Evolutionary conservation across 2,113 vertebrate species (phyloP).

Genomic region (Lepus europaeus): DNA sequence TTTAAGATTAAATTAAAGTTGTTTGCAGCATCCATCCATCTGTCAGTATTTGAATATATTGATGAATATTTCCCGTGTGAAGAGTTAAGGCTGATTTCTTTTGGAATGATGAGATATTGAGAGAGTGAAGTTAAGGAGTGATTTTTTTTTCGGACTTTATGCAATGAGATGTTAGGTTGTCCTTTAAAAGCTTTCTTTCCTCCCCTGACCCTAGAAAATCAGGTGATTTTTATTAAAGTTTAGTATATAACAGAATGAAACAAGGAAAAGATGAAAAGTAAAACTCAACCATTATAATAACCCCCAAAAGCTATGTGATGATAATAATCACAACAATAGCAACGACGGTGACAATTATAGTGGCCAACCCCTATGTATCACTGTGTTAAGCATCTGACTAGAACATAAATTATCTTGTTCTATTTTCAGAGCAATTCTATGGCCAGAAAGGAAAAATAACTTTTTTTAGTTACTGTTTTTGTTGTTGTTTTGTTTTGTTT

Average conservation of each 20-base stretch:
- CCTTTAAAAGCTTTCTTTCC: not conserved
- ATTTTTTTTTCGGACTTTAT: not conserved
- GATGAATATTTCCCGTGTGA: constrained; percentile 29
- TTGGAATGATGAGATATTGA: not conserved
- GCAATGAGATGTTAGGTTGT: not conserved
- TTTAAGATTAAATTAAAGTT: constrained; percentile 65
- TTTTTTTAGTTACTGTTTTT: no score
- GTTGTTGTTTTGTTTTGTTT: no score
- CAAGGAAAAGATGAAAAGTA: not conserved
- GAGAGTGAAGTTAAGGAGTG: not conserved
- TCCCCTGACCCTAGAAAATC: not conserved
- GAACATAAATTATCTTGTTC: not conserved
- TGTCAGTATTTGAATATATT: constrained; percentile 52
- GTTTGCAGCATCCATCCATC: not conserved
- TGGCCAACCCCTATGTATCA: accelerated
- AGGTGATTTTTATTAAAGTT: not conserved
- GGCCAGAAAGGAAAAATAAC: not conserved
- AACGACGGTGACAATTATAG: not conserved
- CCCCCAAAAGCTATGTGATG: not conserved
- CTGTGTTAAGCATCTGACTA: not conserved
- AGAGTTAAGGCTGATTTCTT: constrained; percentile 27
- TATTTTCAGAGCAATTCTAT: not conserved
- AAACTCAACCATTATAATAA: not conserved
- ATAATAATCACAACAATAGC: not conserved
- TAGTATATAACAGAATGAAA: not conserved